Conservation (phyloP, 1,140 invertebrate species). For the Anadara kagoshimensis region DNA sequence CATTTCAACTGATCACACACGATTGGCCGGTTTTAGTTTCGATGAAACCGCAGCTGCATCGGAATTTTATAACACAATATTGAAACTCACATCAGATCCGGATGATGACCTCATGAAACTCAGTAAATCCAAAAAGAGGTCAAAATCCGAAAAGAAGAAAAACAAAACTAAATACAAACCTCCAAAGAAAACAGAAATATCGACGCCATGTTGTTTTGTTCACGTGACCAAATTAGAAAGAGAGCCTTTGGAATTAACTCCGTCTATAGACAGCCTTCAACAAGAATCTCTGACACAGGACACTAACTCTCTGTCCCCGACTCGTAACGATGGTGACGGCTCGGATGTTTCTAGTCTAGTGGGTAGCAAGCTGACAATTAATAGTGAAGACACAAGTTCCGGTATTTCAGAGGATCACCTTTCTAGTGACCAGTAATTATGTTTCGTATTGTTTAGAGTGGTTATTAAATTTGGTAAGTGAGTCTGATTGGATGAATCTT, state of each 20-base stretch:
- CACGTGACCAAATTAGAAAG: conserved; percentile 88
- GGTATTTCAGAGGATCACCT: conserved; percentile 19
- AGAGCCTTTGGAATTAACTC: conserved; percentile 57
- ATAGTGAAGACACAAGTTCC: conserved; percentile 27
- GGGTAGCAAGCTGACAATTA: conserved; percentile 31
- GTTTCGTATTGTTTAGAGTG: too few species aligned
- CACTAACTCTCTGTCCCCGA: conserved; percentile 1
- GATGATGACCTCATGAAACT: conserved; percentile 85
- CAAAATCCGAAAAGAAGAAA: conserved; percentile 70
- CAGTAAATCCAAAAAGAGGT: conserved; percentile 75
- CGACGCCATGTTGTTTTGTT: conserved; percentile 89
- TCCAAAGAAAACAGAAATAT: conserved; percentile 88
- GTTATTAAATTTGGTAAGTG: too few species aligned
- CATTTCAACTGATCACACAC: conserved; percentile 80
- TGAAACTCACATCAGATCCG: conserved; percentile 83
- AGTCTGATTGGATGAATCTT: too few species aligned
- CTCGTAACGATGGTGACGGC: conserved; percentile 18
- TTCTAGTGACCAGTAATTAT: too few species aligned
- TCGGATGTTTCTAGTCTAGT: conserved; percentile 24
- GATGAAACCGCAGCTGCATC: conserved; percentile 84
- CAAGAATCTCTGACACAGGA: conserved; percentile 27
- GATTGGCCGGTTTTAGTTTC: conserved; percentile 83
- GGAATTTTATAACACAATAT: conserved; percentile 81
- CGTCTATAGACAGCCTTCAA: conserved; percentile 16
- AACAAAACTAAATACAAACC: conserved; percentile 71